These are phyloP conservation scores for Astur gentilis DNA, from an alignment of 2,113 vertebrate species.

Conservation along the genomic window DNA sequence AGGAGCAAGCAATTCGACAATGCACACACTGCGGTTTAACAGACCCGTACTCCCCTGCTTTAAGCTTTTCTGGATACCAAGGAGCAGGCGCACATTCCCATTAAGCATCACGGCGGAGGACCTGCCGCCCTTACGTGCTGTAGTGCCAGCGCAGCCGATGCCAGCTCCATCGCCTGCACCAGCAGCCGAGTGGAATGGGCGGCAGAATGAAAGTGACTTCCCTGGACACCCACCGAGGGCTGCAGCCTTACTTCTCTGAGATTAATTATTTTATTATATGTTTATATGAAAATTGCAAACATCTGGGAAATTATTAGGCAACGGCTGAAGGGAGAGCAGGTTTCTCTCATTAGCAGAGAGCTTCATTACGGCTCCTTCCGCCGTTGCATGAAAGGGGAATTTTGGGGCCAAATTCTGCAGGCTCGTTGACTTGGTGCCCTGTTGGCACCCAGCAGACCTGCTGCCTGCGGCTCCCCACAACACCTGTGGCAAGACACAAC, in stretches of 20 bases:
- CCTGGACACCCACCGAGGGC: neutral
- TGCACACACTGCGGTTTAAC: no score
- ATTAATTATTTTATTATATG: neutral
- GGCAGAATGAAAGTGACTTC: neutral
- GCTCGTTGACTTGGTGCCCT: neutral
- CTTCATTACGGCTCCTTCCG: neutral
- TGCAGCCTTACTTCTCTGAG: neutral
- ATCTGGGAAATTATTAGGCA: neutral
- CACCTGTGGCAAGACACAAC: neutral
- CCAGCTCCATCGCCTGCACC: neutral
- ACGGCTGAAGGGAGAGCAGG: neutral
- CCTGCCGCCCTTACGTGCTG: fast-evolving
- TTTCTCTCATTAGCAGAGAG: neutral
- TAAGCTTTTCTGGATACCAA: neutral
- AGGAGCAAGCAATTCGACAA: fast-evolving
- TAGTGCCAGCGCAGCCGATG: fast-evolving
- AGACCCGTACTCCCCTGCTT: fast-evolving
- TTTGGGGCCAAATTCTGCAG: neutral
- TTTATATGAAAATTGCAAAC: neutral
- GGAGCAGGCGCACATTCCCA: neutral
- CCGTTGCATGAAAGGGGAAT: neutral
- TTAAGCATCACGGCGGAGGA: fast-evolving
- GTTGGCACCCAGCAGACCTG: neutral
- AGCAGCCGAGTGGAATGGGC: neutral
- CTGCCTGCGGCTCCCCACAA: neutral